Evolutionary conservation across 2,888 invertebrate genomes (phyloP), one percentile per base, ranked within the genome.

Genomic region (Polymixis lichenea): DNA sequence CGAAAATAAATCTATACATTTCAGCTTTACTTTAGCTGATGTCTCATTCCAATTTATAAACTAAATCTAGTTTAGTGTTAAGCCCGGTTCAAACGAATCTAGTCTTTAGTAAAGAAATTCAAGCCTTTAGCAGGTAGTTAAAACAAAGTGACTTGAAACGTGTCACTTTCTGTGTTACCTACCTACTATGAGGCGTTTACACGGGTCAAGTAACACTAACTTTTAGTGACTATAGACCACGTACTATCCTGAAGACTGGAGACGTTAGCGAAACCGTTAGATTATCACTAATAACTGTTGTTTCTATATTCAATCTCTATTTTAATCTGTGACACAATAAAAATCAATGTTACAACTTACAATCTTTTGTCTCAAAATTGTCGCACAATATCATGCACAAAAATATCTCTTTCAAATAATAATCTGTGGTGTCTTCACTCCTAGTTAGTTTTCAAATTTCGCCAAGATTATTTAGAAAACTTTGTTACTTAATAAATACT

Each of bases 1-100:
- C 32, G 51, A 77, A 69, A 61, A 78, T 75, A 65, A 82, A 82
- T 69, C 73, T 78, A 70, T 78, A n/a, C n/a, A 69, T 66, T 78
- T 80, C 84, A 86, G 78, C 80, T 84, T 82, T 86, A 68, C 80
- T 86, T 86, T 77, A 88, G 85, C 86, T 83, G 81, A 46, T 81
- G 77, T 85, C 81, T 86, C 85, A 89, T 89, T 89, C 87, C 82
- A 85, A 79, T 86, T 87, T 84, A 68, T 80, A 78, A 82, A 83
- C 75, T 86, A 69, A 71, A 67, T 82, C 78, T 87, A 88, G 86
- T 74, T 79, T 83, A 87, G 77, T 82, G 73, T 74, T 81, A 82
- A 75, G 82, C 7, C 75, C 66, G 69, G 69, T 74, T 66, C 38
- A 75, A 38, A 82, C 58, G 60, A 32, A n/a, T 62, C 58, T 17